Evolutionary conservation across 2,888 invertebrate genomes (phyloP).

Genomic region (Lomographa bimaculata): DNA sequence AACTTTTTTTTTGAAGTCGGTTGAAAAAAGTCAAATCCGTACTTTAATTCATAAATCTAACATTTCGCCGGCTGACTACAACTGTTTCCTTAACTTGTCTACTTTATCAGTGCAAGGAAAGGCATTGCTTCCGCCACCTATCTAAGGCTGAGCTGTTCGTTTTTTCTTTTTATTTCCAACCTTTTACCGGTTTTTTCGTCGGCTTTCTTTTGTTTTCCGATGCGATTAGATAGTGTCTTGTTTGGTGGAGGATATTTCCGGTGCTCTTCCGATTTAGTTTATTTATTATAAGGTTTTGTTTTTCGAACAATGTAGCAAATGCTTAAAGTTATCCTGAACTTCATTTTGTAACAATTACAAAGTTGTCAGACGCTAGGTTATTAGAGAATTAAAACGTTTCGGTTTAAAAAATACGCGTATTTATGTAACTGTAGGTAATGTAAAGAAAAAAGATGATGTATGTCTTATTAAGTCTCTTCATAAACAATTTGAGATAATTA

Average conservation of each 20-base stretch:
- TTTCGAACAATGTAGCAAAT: too few relatives aligned
- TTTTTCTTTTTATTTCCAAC: constrained; percentile 40
- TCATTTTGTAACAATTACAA: too few relatives aligned
- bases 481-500: too few relatives aligned
- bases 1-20: too few relatives aligned
- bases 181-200: constrained; percentile 41
- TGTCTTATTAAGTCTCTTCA: too few relatives aligned
- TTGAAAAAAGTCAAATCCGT: too few relatives aligned
- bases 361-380: too few relatives aligned
- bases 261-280: constrained; percentile 8
- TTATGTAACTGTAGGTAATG: too few relatives aligned
- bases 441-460: too few relatives aligned
- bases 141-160: constrained; percentile 45
- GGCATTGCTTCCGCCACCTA: constrained; percentile 67
- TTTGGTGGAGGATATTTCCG: constrained; percentile 42
- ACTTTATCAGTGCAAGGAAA: constrained; percentile 67
- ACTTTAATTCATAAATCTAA: constrained; percentile 66
- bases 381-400: too few relatives aligned
- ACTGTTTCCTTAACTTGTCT: constrained; percentile 73
- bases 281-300: constrained; percentile 2
- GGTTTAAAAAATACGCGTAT: too few relatives aligned
- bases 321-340: too few relatives aligned
- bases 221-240: constrained; percentile 50
- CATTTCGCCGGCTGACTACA: constrained; percentile 51
- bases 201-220: constrained; percentile 38